Percentiles rank a stretch among this genome's conserved stretches.
phyloP scores from a whole-genome alignment of 2,113 vertebrate genomes.

The Macquaria ambigua region DNA sequence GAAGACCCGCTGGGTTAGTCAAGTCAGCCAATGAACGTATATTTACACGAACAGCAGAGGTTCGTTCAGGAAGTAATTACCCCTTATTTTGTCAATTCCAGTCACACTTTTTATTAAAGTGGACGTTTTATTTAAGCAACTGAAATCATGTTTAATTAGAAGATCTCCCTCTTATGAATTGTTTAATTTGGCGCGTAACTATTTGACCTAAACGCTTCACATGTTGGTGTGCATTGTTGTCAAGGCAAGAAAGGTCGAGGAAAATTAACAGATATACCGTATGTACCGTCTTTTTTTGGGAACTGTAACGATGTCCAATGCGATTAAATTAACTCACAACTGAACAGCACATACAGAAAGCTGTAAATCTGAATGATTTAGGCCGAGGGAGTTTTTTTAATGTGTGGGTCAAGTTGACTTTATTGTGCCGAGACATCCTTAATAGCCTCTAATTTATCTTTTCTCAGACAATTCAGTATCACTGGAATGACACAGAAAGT shows the following conservation, averaged over 20 bases:
- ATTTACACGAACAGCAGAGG: neutral
- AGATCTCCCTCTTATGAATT: too few relatives aligned
- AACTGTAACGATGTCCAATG: neutral
- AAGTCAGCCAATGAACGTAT: slow-evolving; percentile 57
- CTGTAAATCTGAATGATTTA: neutral
- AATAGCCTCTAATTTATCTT: neutral
- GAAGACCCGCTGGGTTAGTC: accelerated
- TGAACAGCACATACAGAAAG: neutral
- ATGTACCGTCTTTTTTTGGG: neutral
- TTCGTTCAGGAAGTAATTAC: slow-evolving; percentile 57
- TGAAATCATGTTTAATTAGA: neutral
- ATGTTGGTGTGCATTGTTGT: neutral
- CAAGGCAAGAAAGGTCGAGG: neutral
- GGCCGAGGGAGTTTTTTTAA: neutral
- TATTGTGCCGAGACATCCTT: neutral
- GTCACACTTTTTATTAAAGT: neutral
- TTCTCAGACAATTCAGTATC: neutral
- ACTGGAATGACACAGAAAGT: neutral
- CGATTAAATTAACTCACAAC: neutral
- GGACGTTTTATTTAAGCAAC: neutral
- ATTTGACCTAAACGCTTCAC: neutral
- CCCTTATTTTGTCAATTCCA: neutral
- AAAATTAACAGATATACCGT: neutral
- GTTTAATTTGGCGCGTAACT: neutral
- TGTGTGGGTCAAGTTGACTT: neutral